Base-by-base conservation (phyloP, 2,888 invertebrate species). In the Deilephila porcellus region DNA sequence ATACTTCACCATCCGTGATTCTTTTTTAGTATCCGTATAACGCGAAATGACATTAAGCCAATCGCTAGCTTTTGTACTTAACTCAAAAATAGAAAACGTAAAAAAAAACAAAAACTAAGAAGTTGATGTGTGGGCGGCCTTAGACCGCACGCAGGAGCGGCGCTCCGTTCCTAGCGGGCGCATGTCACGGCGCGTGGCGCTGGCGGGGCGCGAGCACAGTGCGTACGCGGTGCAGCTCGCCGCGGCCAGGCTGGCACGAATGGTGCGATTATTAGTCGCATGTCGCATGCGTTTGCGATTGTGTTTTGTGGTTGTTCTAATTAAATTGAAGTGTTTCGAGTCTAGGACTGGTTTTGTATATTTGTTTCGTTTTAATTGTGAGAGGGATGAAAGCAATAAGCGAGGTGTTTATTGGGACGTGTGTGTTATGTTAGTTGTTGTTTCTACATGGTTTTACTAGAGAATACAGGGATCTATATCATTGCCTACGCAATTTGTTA, bases 161-260 rank as follows among this genome's bases (percentile, higher is more conserved):
- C 82, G 77, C 78, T 70, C 81, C 67, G 75, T 87, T 84, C 73
- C 81, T 75, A 81, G 80, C 74, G 73, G 75, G 73, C 83, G 82
- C 76, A 77, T 78, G 79, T 79, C 83, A 74, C 81, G 80, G 3
- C 86, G 85, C 67, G 81, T 89, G 76, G 79, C 81, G 74, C 74
- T 87, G 81, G 79, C 76, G 74, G 85, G 86, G n/a, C 86, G 86
- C 77, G 84, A 85, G 79, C 87, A 90, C 81, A 86, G 87, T 80
- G 85, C 85, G 74, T 87, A 83, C 78, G 87, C 90, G 76, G 86
- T 90, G 64, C 79, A 81, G 59, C 85, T 90, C 76, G 88, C 91
- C 77, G 83, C 89, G 83, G 84, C 89, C 85, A 89, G 90, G 74
- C 81, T 88, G 60, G 81, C 85, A 76, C 91, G 91, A 80, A 92